Conservation (phyloP, 2,888 invertebrate species). For the Hoplodrina blanda region DNA sequence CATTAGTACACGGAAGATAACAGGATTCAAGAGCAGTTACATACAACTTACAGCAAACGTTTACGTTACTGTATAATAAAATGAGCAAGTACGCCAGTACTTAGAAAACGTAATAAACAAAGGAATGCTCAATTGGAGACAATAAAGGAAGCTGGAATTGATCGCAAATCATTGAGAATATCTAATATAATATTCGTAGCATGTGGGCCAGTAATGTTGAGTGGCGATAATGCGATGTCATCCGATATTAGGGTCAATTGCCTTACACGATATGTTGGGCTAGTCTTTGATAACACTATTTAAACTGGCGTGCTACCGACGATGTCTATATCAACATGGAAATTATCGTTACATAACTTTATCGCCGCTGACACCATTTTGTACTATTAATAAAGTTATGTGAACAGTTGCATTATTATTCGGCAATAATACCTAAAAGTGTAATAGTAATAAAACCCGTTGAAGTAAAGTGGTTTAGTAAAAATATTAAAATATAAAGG, state of each 20-base stretch:
- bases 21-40: slow-evolving; percentile 41
- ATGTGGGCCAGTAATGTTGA: slow-evolving; percentile 64
- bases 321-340: slow-evolving; percentile 72
- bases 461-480: not conserved
- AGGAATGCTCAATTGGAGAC: slow-evolving; percentile 41
- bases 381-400: slow-evolving; percentile 33
- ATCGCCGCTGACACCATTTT: slow-evolving; percentile 67
- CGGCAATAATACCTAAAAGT: slow-evolving; percentile 2
- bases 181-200: slow-evolving; percentile 56
- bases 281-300: slow-evolving; percentile 83
- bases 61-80: slow-evolving; percentile 33
- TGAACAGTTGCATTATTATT: slow-evolving; percentile 35
- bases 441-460: too few species aligned
- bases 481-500: not conserved
- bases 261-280: slow-evolving; percentile 76
- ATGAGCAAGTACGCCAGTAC: slow-evolving; percentile 30
- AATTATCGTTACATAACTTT: slow-evolving; percentile 73
- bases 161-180: slow-evolving; percentile 49
- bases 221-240: slow-evolving; percentile 78
- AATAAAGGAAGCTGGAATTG: slow-evolving; percentile 47
- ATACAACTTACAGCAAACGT: slow-evolving; percentile 18
- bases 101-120: slow-evolving; percentile 37
- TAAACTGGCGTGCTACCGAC: slow-evolving; percentile 74
- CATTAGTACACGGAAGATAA: slow-evolving; percentile 52
- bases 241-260: slow-evolving; percentile 85